Conservation (phyloP, 2,888 invertebrate species). For the Scaptomyza flava region DNA sequence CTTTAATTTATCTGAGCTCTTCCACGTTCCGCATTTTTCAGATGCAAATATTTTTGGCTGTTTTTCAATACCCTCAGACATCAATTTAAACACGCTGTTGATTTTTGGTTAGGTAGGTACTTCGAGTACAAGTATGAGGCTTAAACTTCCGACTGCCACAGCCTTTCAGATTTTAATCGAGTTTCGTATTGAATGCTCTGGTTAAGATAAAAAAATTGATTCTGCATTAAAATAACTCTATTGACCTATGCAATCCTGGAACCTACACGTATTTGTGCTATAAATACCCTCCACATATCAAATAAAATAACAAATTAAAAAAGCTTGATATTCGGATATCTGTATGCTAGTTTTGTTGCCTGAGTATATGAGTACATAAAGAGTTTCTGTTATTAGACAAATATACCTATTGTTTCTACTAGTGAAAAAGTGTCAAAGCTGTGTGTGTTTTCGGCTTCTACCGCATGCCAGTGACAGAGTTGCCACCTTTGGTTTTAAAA, state of each 20-base stretch:
- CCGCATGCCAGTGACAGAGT: conserved; percentile 57
- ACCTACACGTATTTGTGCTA: no score
- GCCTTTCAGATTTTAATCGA: not conserved
- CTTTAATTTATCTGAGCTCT: conserved; percentile 62
- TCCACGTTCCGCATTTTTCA: conserved; percentile 46
- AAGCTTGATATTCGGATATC: not conserved
- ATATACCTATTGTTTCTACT: not conserved
- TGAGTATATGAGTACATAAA: not conserved
- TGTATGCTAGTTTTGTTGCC: not conserved
- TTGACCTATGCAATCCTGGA: no score
- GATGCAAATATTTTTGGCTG: conserved; percentile 35
- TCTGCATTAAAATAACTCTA: no score
- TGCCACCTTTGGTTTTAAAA: conserved; percentile 27
- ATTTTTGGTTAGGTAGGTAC: no score
- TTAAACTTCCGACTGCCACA: not conserved
- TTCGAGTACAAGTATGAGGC: not conserved
- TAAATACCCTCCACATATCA: no score
- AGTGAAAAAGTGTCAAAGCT: conserved; percentile 43
- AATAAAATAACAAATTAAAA: not conserved
- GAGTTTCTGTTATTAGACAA: not conserved
- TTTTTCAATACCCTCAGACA: conserved; percentile 41
- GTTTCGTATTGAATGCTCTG: no score
- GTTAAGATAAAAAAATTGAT: no score
- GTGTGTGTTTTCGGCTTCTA: conserved; percentile 27
- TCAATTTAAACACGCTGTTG: conserved; percentile 30